phyloP scores from a whole-genome alignment of 2,888 invertebrate species.

The Pseudanteris insignis region DNA sequence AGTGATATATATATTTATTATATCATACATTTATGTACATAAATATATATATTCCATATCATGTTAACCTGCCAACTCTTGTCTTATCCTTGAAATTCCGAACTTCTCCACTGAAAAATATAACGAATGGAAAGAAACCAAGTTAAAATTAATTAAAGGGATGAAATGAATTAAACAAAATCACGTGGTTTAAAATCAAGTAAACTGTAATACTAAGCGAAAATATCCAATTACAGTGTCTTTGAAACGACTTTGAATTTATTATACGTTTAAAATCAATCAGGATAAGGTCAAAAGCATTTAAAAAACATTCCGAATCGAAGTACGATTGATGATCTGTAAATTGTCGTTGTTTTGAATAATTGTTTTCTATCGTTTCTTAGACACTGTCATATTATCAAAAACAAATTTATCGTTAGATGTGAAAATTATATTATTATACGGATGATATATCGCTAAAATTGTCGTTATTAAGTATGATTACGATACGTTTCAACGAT shows the following conservation, averaged over 20 bases:
- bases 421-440: conserved; percentile 65
- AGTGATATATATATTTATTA: too few species aligned
- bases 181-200: neutral
- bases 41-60: conserved; percentile 35
- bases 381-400: too few species aligned
- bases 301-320: too few species aligned
- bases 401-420: conserved; percentile 64
- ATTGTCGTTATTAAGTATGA: conserved; percentile 62
- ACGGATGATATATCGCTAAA: conserved; percentile 61
- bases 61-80: conserved; percentile 49
- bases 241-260: too few species aligned
- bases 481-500: conserved; percentile 59
- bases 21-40: conserved; percentile 29
- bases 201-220: conserved; percentile 1
- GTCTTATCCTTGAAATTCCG: conserved; percentile 41
- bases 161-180: conserved; percentile 5
- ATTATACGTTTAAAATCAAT: too few species aligned
- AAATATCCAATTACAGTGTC: conserved; percentile 3
- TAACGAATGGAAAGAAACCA: neutral
- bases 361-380: too few species aligned
- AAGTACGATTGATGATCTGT: too few species aligned
- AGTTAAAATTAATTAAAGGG: conserved; percentile 8
- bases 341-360: too few species aligned
- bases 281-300: too few species aligned
- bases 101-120: conserved; percentile 35